phyloP scores from a whole-genome alignment of 2,888 invertebrate species.

The Blomia tropicalis region DNA sequence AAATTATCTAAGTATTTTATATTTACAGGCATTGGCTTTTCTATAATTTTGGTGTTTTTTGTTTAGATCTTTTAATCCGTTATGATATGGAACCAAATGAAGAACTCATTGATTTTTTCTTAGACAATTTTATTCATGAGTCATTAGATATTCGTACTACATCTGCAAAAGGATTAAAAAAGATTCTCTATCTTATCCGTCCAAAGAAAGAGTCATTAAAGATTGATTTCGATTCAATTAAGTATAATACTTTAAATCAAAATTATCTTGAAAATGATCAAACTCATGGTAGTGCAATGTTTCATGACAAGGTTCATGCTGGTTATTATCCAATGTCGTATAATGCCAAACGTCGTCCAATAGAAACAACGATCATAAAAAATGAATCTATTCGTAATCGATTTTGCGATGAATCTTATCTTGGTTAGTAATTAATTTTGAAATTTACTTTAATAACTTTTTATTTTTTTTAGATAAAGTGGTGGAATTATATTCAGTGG shows the following conservation, averaged over 20 bases:
- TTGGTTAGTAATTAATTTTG: not conserved
- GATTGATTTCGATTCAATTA: slow-evolving; percentile 37
- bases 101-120: slow-evolving; percentile 47
- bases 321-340: slow-evolving; percentile 38
- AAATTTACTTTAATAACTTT: not conserved
- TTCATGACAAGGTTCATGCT: slow-evolving; percentile 49
- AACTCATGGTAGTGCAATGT: slow-evolving; percentile 56
- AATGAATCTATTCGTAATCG: not conserved
- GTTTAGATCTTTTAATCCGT: slow-evolving; percentile 55
- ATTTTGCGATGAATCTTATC: not conserved
- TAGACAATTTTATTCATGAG: slow-evolving; percentile 53
- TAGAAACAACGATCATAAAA: slow-evolving; percentile 32
- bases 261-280: slow-evolving; percentile 45
- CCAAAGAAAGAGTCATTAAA: slow-evolving; percentile 46
- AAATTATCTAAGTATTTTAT: slow-evolving; percentile 15
- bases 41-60: slow-evolving; percentile 53
- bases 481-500: slow-evolving; percentile 11
- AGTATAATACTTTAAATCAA: slow-evolving; percentile 43
- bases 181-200: slow-evolving; percentile 32
- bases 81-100: slow-evolving; percentile 50
- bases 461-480: not conserved
- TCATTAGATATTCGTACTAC: slow-evolving; percentile 60
- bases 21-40: slow-evolving; percentile 55
- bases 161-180: slow-evolving; percentile 46
- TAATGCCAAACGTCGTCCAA: too few species aligned